phyloP scores from a whole-genome alignment of 1,140 invertebrate genomes.

The Probaryconus sp. region DNA sequence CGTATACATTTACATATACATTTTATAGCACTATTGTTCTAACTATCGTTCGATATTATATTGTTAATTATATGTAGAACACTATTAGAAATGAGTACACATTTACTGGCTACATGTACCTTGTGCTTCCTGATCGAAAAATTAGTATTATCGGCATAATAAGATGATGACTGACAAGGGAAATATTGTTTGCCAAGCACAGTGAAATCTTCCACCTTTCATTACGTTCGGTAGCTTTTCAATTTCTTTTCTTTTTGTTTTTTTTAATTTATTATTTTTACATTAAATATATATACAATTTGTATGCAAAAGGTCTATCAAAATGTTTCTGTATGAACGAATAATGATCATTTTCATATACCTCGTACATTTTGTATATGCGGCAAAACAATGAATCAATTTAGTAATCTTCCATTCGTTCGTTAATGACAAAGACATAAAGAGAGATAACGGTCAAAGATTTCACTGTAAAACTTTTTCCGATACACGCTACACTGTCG shows the following conservation, averaged over 20 bases:
- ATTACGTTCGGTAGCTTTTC: too few relatives aligned
- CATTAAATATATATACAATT: too few relatives aligned
- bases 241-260: too few relatives aligned
- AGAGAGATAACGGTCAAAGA: not conserved
- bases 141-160: slow-evolving; percentile 54
- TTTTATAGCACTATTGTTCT: slow-evolving; percentile 60
- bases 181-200: slow-evolving; percentile 46
- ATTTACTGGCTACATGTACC: slow-evolving; percentile 62
- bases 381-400: too few relatives aligned
- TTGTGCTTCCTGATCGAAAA: slow-evolving; percentile 67
- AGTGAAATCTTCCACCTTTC: slow-evolving; percentile 20
- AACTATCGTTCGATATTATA: slow-evolving; percentile 61
- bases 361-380: too few relatives aligned
- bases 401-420: not conserved
- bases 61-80: slow-evolving; percentile 63
- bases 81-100: slow-evolving; percentile 67
- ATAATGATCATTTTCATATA: too few relatives aligned
- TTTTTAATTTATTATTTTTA: too few relatives aligned
- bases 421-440: not conserved
- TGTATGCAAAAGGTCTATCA: too few relatives aligned
- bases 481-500: slow-evolving; percentile 51
- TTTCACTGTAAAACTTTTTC: slow-evolving; percentile 35
- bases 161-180: slow-evolving; percentile 58
- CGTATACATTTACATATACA: slow-evolving; percentile 61
- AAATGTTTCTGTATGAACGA: too few relatives aligned